phyloP scores from a whole-genome alignment of 2,888 invertebrate genomes.

The Dicranocentrus wangi region DNA sequence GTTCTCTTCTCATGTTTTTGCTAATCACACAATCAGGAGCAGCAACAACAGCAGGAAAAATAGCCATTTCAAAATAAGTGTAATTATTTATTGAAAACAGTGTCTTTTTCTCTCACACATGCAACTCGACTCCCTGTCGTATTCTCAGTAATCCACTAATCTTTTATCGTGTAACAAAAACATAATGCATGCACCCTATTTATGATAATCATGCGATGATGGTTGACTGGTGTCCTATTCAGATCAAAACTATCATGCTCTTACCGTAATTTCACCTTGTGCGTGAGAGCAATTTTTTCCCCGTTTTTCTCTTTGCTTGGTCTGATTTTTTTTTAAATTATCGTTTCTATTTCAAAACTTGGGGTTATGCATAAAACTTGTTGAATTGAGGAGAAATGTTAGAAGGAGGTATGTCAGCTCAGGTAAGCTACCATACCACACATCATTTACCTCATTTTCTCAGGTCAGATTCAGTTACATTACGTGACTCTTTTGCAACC shows the following conservation, averaged over 20 bases:
- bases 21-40: background rate
- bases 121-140: conserved; percentile 2
- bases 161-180: conserved; percentile 27
- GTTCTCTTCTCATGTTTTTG: conserved; percentile 35
- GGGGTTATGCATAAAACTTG: conserved; percentile 2
- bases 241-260: conserved; percentile 5
- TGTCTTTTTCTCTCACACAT: conserved; percentile 25
- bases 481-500: no score
- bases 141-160: conserved; percentile 27
- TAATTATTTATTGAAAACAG: conserved; percentile 46
- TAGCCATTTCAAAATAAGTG: conserved; percentile 15
- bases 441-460: background rate
- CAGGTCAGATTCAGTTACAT: background rate
- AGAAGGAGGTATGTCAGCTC: background rate
- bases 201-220: conserved; percentile 39
- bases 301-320: conserved; percentile 24
- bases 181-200: conserved; percentile 39
- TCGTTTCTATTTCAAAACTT: conserved; percentile 27
- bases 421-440: background rate
- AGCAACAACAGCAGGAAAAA: conserved; percentile 18
- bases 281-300: conserved; percentile 42
- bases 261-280: conserved; percentile 27
- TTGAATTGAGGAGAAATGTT: background rate
- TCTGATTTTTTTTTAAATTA: conserved; percentile 32
- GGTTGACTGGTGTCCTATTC: conserved; percentile 29